Evolutionary conservation across 53 echinoderm and acorn worm species (phyloP).

Genomic region (Pentamera pediparva): DNA sequence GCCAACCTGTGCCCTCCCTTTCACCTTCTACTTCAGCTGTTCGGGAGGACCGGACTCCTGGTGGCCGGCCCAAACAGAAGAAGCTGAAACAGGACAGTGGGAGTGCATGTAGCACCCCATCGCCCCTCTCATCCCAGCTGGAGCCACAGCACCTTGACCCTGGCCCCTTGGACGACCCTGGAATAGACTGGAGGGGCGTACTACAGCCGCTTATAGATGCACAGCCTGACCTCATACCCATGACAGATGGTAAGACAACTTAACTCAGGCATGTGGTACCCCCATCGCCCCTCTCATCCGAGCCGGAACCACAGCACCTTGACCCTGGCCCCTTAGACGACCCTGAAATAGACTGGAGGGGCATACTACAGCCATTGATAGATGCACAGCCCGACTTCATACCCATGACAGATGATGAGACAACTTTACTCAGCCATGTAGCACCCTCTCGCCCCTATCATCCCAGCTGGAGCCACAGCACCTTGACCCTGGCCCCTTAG

Average conservation of each 20-base stretch:
- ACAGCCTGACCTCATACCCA: conserved; percentile 42
- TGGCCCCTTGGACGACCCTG: too few species aligned
- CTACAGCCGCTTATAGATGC: conserved; percentile 32
- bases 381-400: conserved; percentile 40
- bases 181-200: conserved; percentile 22
- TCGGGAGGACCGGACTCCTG: conserved; percentile 73
- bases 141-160: not conserved
- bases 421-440: not conserved
- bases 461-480: not conserved
- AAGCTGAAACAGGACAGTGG: not conserved
- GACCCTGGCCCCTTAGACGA: not conserved
- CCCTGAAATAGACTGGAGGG: conserved; percentile 23
- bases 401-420: conserved; percentile 21
- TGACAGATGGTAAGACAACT: not conserved
- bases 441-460: not conserved
- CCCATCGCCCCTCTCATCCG: not conserved
- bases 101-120: not conserved
- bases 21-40: conserved; percentile 45
- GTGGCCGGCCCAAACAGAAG: conserved; percentile 67
- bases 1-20: not conserved
- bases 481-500: not conserved
- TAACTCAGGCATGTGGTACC: not conserved
- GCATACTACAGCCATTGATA: conserved; percentile 23
- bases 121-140: not conserved
- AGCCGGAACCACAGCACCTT: not conserved